Evolutionary conservation across 2,113 vertebrate genomes (phyloP).

Genomic region (Oxyruncus cristatus): DNA sequence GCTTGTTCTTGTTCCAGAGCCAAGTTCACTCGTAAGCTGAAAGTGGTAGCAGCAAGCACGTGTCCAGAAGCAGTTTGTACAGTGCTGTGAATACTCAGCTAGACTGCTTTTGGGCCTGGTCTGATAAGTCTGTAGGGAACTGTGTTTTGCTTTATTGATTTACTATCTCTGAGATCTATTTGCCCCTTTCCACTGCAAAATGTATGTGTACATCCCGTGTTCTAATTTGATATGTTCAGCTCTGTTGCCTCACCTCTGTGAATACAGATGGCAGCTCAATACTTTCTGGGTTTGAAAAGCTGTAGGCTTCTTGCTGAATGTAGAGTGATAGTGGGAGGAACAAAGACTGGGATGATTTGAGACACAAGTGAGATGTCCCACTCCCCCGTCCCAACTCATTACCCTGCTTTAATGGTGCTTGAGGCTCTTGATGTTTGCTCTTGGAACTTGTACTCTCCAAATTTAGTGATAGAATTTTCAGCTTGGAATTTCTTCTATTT

Average conservation of each 20-base stretch:
- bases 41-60: not conserved
- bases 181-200: not conserved
- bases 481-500: not conserved
- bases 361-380: not conserved
- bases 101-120: not conserved
- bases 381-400: not conserved
- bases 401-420: not conserved
- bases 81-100: not conserved
- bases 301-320: not conserved
- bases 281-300: not conserved
- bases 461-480: not conserved
- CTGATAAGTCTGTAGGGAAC: not conserved
- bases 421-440: not conserved
- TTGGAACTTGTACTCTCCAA: not conserved
- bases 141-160: not conserved
- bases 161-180: not conserved
- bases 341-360: not conserved
- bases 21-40: not conserved
- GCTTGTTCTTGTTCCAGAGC: not conserved
- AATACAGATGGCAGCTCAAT: no score
- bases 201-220: not conserved
- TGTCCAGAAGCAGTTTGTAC: not conserved
- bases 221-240: not conserved
- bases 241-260: no score
- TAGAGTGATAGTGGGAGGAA: not conserved